Base-by-base conservation (phyloP, 2,113 vertebrate genomes). In the Myrmecophaga tridactyla region DNA sequence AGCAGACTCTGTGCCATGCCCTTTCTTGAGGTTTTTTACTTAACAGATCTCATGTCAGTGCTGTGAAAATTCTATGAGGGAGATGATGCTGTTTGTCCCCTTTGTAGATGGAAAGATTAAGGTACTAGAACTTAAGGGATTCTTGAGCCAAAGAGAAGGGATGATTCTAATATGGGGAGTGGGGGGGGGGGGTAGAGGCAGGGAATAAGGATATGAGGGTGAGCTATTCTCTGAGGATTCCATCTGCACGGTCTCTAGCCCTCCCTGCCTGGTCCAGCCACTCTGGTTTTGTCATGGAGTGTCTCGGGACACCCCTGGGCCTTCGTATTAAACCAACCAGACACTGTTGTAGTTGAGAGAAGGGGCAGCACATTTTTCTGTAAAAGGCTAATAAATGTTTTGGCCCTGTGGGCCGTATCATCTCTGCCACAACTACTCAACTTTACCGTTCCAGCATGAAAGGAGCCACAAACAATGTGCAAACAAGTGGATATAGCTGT, bases 321-420 rank as follows among this genome's bases (percentile, higher is more conserved):
- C 63, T 86, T 48, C 15, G 23, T n/a, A n/a, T n/a, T n/a, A n/a
- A n/a, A 15, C 27, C 75, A 23, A 3, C 3, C 8, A 27, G 20
- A 48, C 0, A 0, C 46, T 10, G 10, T 21, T 36, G 18, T 23
- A 29, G 39, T 36, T 8, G 36, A 41, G 25, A 72, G n/a, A 25
- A 77, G 41, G 9, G 6, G 18, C 14, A 2, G 63, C 39, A 41
- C 39, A 34, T 36, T 58, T 75, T 29, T 31, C n/a, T 18, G 2
- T 51, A 12, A 20, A 63, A 23, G 46, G n/a, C 56, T 31, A 56
- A 20, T n/a, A 43, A 69, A 29, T 27, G n/a, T 58, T 65, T 85
- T 23, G 82, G 31, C 23, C 81, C 18, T n/a, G 5, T 29, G 21
- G 12, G 6, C 23, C 46, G 8, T n/a, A 5, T 8, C 0, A 23